These are phyloP conservation scores for Hesperia comma DNA, from an alignment of 2,888 invertebrate genomes.

Conservation along the genomic window DNA sequence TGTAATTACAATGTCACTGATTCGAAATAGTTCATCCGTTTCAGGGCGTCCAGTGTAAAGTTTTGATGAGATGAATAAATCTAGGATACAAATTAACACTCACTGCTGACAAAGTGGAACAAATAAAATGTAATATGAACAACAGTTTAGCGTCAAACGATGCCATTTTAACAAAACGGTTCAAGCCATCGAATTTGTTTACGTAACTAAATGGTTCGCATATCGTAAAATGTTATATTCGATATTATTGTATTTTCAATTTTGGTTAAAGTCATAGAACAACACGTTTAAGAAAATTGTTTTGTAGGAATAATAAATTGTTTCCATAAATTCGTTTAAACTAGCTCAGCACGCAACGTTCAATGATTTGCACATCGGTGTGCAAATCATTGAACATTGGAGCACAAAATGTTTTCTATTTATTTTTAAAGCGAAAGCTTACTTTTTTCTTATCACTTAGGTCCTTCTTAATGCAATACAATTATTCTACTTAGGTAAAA, in stretches of 20 bases:
- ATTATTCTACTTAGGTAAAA: no score
- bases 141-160: constrained; percentile 24
- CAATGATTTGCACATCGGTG: no score
- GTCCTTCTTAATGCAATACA: no score
- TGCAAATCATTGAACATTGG: no score
- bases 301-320: background rate
- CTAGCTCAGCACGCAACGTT: background rate
- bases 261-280: background rate
- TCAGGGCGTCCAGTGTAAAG: background rate
- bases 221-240: constrained; percentile 8
- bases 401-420: no score
- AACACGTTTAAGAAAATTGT: background rate
- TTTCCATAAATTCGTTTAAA: background rate
- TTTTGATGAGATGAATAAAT: constrained; percentile 17
- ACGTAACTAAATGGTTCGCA: background rate
- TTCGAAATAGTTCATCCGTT: constrained; percentile 12
- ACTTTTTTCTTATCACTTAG: no score
- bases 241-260: constrained; percentile 7
- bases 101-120: constrained; percentile 26
- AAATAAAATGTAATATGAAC: constrained; percentile 31
- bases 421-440: no score
- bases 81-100: constrained; percentile 31
- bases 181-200: constrained; percentile 28
- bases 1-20: constrained; percentile 3
- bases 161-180: constrained; percentile 21